These are phyloP conservation scores for Drosophila lini DNA, from an alignment of 1,140 invertebrate genomes.

Conservation along the genomic window DNA sequence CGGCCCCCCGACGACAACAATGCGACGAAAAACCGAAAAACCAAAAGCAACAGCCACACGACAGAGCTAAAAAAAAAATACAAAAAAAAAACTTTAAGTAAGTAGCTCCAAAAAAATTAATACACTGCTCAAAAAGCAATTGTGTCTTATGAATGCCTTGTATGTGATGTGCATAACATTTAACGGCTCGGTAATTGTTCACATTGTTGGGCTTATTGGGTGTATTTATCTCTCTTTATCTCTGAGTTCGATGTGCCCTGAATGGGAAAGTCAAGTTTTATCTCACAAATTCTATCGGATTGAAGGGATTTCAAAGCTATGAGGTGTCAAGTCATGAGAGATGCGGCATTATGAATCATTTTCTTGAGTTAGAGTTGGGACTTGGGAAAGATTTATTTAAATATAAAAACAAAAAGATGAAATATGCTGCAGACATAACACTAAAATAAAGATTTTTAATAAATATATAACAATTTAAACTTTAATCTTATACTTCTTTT, in stretches of 20 bases:
- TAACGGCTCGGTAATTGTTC: conserved; percentile 16
- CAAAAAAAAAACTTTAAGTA: conserved; percentile 52
- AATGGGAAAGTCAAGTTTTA: conserved; percentile 10
- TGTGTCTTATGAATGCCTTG: conserved; percentile 40
- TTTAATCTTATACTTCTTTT: background rate
- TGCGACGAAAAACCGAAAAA: conserved; percentile 48
- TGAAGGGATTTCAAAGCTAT: conserved; percentile 8
- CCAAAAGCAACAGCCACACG: conserved; percentile 31
- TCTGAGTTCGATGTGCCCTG: conserved; percentile 17
- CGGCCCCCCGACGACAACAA: conserved; percentile 55
- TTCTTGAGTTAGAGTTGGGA: background rate
- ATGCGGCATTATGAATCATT: conserved; percentile 17
- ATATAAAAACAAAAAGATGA: background rate
- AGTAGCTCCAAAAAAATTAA: conserved; percentile 77
- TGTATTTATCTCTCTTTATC: conserved; percentile 38
- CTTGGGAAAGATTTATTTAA: background rate
- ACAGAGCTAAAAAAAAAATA: conserved; percentile 26
- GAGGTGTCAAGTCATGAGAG: conserved; percentile 3
- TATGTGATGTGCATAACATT: conserved; percentile 44
- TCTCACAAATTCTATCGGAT: conserved; percentile 6
- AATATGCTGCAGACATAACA: background rate
- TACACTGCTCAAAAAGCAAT: conserved; percentile 68
- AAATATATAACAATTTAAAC: background rate
- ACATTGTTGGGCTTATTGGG: conserved; percentile 35
- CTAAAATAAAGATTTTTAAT: too few relatives aligned